These are phyloP conservation scores for Shinisaurus crocodilurus DNA, from an alignment of 2,113 vertebrate genomes.

Conservation along the genomic window DNA sequence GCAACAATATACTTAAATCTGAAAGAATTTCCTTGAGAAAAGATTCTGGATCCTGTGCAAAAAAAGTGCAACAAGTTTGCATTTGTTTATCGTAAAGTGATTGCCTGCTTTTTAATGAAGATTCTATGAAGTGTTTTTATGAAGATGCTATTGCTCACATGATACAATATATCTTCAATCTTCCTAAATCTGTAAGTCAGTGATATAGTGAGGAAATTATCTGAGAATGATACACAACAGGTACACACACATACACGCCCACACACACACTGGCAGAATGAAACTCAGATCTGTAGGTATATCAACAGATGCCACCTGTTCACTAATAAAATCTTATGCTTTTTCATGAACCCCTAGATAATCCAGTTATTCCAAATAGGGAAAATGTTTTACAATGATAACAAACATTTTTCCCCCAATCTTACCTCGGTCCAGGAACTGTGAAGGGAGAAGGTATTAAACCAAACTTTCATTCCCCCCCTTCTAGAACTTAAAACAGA, in stretches of 20 bases:
- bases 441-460: neutral
- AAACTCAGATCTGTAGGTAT: slow-evolving; percentile 52
- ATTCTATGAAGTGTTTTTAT: neutral
- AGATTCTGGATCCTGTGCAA: neutral
- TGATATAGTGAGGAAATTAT: slow-evolving; percentile 49
- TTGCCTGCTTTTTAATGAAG: neutral
- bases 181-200: slow-evolving; percentile 39
- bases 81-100: neutral
- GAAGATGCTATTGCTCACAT: slow-evolving; percentile 32
- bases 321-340: slow-evolving; percentile 36
- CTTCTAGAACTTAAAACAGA: neutral
- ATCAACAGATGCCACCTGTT: slow-evolving; percentile 51
- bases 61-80: neutral
- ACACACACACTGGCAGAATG: slow-evolving; percentile 47
- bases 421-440: neutral
- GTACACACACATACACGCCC: no score
- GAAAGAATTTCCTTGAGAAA: neutral
- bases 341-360: slow-evolving; percentile 46
- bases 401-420: slow-evolving; percentile 37
- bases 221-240: slow-evolving; percentile 14
- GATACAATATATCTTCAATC: slow-evolving; percentile 36
- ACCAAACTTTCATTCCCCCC: neutral
- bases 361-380: slow-evolving; percentile 37
- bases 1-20: neutral
- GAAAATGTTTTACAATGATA: slow-evolving; percentile 54